Evolutionary conservation across 2,113 vertebrate species (phyloP).

Genomic region (Corynorhinus townsendii): DNA sequence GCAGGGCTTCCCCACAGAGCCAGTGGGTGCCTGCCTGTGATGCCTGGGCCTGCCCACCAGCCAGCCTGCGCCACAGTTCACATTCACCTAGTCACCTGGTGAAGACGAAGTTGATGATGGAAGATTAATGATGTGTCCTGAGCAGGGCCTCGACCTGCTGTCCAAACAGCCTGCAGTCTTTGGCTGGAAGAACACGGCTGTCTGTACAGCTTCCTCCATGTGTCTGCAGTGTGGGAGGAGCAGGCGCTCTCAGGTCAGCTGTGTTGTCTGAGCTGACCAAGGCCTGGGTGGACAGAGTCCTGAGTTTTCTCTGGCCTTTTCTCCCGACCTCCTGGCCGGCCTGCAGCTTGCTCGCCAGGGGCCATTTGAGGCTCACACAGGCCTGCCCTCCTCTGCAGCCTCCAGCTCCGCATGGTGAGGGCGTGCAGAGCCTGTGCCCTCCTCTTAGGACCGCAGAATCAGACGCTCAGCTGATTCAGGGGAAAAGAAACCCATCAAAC

Average conservation of each 20-base stretch:
- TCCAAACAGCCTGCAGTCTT: not conserved
- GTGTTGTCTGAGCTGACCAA: accelerated
- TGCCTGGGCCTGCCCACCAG: not conserved
- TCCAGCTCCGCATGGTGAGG: accelerated
- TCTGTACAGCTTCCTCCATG: not conserved
- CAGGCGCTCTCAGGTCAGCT: accelerated
- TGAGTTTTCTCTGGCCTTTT: not conserved
- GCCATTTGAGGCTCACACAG: accelerated
- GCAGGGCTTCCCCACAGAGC: not conserved
- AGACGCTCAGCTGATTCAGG: accelerated
- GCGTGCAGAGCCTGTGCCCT: not conserved
- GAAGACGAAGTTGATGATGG: too few species aligned
- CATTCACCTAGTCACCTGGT: not conserved
- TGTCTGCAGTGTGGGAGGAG: not conserved
- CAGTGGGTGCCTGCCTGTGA: not conserved
- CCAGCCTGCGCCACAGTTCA: not conserved
- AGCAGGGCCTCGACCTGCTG: not conserved
- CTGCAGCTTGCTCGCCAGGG: accelerated
- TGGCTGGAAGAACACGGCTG: accelerated
- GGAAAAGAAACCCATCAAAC: accelerated
- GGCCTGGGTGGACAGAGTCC: not conserved
- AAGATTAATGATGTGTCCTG: not conserved
- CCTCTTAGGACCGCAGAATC: not conserved
- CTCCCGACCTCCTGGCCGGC: too few species aligned
- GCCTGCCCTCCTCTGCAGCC: not conserved